A percentile compares a stretch with the other conserved stretches of the same genome.
Conservation (phyloP, 2,113 vertebrate genomes). For the Narcine bancroftii region DNA sequence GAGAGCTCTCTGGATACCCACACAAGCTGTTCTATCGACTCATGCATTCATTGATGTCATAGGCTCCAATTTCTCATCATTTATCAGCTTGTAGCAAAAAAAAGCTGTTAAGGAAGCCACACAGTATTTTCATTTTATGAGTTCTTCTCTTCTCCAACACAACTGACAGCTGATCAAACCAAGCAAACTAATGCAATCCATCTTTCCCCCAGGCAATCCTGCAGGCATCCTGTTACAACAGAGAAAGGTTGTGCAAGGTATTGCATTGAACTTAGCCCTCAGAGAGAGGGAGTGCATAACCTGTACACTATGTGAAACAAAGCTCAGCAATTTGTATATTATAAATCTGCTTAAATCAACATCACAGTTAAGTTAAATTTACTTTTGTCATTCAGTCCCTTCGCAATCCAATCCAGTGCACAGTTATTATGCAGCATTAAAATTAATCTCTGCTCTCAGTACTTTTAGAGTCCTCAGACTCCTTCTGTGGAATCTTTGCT, state of each 20-base stretch:
- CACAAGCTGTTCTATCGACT: not conserved
- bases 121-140: constrained; percentile 41
- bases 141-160: constrained; percentile 11
- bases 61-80: constrained; percentile 22
- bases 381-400: constrained; percentile 36
- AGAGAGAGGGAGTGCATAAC: constrained; percentile 41
- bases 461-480: not conserved
- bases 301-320: constrained; percentile 48
- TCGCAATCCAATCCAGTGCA: not conserved
- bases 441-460: not conserved
- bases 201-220: constrained; percentile 46
- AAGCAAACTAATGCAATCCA: constrained; percentile 38
- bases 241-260: constrained; percentile 41
- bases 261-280: constrained; percentile 42
- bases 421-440: not conserved
- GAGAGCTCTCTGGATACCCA: not conserved
- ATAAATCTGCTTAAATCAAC: constrained; percentile 49
- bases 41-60: not conserved
- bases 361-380: constrained; percentile 49
- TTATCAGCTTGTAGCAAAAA: constrained; percentile 41
- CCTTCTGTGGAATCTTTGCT: constrained; percentile 39
- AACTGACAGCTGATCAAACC: constrained; percentile 46
- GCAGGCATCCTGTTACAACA: constrained; percentile 45
- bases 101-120: constrained; percentile 44
- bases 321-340: constrained; percentile 48